Base-by-base conservation (phyloP, 2,888 invertebrate genomes). In the Heliconius ismenius region DNA sequence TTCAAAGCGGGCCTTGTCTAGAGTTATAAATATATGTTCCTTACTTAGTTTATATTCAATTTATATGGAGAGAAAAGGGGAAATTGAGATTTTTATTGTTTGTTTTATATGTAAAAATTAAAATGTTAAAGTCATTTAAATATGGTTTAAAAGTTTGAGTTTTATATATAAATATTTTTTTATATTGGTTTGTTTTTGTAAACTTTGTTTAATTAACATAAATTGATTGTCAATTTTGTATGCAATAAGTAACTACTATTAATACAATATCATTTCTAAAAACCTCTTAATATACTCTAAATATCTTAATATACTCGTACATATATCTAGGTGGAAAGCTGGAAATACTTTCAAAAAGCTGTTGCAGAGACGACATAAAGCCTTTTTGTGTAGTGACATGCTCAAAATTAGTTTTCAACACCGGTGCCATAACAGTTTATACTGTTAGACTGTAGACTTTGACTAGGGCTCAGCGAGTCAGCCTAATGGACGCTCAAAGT, bases 331-430 rank as follows among this genome's bases (percentile, higher is more conserved):
- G n/a, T n/a, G n/a, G 3, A n/a, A 58, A 58, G n/a, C 10, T 58
- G 9, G 3, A 18, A 26, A 28, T 26, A 58, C 13, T 36, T 36
- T 36, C 2, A 32, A n/a, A 58, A 72, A 62, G 0, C 15, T 11
- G 13, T 72, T 13, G 3, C 15, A 72, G 24, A 39, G 39, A 49
- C 43, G 43, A 54, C 11, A 72, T 39, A 62, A 58, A 72, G 36
- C 60, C 36, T 70, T 70, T 70, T 70, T 60, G 54, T 62, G 60
- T 32, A 58, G 60, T 62, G 72, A 60, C 72, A 36, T 39, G 60
- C 24, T 39, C 60, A 60, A 72, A 72, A 72, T 72, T 72, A 72
- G 72, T 72, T 72, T 72, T 18, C 60, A 72, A 62, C 72, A 60
- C 18, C 60, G 36, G 60, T 72, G 72, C 26, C 60, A 58, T 62